These are phyloP conservation scores for Fundulus diaphanus DNA, from an alignment of 2,797 vertebrate species.

Conservation along the genomic window DNA sequence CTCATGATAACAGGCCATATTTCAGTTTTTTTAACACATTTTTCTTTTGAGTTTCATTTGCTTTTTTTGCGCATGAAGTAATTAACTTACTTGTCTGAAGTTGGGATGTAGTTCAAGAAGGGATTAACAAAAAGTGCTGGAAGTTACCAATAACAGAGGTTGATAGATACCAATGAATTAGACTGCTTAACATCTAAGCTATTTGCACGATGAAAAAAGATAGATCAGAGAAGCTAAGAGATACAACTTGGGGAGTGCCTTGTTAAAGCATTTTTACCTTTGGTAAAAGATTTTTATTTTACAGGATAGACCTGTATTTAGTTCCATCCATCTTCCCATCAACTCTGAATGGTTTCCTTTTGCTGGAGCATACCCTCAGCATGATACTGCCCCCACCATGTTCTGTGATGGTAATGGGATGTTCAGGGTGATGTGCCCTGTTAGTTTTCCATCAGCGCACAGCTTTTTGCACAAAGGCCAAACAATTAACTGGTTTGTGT, in stretches of 20 bases:
- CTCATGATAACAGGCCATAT: constrained; percentile 40
- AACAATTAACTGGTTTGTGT: background rate
- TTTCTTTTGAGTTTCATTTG: background rate
- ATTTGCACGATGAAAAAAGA: no score
- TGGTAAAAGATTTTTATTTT: no score
- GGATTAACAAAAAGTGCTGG: background rate
- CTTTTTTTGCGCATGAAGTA: background rate
- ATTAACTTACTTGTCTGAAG: background rate
- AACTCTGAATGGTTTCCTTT: no score
- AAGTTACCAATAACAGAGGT: no score
- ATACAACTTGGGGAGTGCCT: no score
- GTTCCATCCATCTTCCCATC: background rate
- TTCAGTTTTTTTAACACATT: background rate
- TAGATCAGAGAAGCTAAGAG: no score
- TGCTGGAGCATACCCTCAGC: background rate
- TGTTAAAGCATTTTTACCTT: no score
- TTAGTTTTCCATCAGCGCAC: background rate
- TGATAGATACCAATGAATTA: no score
- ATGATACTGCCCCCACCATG: background rate
- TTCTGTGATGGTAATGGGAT: background rate
- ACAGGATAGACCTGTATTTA: background rate
- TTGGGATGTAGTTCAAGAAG: background rate
- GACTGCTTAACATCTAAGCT: no score
- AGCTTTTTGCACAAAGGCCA: background rate
- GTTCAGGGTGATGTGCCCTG: background rate